Evolutionary conservation across 2,113 vertebrate genomes (phyloP).

Genomic region (Cebus imitator): DNA sequence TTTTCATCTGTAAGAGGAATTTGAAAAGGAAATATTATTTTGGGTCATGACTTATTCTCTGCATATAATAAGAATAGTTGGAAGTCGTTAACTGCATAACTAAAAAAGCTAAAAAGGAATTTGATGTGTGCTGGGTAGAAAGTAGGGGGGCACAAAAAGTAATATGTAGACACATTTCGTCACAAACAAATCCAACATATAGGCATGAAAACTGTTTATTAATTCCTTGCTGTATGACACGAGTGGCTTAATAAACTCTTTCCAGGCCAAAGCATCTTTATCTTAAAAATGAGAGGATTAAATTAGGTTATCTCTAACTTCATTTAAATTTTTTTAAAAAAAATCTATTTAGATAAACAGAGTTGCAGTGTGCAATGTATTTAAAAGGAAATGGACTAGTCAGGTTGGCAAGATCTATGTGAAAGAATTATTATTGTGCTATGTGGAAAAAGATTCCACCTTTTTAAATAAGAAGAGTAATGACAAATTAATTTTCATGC

Average conservation of each 20-base stretch:
- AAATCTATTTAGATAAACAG: constrained; percentile 51
- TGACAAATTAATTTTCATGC: constrained; percentile 60
- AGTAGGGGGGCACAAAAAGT: not conserved
- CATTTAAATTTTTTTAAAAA: constrained; percentile 34
- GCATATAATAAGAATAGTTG: not conserved
- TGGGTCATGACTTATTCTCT: not conserved
- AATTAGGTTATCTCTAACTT: constrained; percentile 29
- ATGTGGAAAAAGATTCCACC: not conserved
- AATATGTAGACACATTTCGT: not conserved
- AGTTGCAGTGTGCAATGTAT: not conserved
- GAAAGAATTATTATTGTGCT: constrained; percentile 54
- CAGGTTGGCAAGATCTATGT: constrained; percentile 1
- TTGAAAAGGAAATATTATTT: constrained; percentile 52
- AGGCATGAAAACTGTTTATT: not conserved
- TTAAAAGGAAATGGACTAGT: constrained; percentile 25
- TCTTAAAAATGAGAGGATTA: constrained; percentile 28
- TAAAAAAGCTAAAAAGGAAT: not conserved
- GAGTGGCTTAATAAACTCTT: not conserved
- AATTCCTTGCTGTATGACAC: not conserved
- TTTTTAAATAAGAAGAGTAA: constrained; percentile 41
- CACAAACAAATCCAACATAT: constrained; percentile 1
- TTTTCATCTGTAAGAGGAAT: constrained; percentile 35
- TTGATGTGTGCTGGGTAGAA: not conserved
- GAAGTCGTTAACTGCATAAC: not conserved
- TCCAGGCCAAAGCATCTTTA: not conserved